These are phyloP conservation scores for Drosophila gunungcola DNA, from an alignment of 1,140 invertebrate species.

Conservation along the genomic window DNA sequence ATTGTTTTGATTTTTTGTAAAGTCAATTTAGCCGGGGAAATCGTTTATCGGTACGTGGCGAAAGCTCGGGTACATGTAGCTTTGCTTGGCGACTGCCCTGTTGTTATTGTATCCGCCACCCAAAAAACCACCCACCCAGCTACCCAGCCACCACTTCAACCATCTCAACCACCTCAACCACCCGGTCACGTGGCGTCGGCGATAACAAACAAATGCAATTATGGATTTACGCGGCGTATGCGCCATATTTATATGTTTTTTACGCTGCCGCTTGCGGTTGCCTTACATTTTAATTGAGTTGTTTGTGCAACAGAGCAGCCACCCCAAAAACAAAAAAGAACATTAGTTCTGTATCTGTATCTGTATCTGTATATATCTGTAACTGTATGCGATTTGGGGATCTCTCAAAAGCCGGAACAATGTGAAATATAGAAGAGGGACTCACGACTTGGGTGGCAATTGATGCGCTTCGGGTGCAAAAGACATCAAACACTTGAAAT, in stretches of 20 bases:
- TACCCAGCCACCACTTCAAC: background rate
- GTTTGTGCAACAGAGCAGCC: constrained; percentile 18
- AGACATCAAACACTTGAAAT: constrained; percentile 80
- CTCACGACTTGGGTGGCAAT: constrained; percentile 32
- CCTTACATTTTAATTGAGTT: constrained; percentile 76
- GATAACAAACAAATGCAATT: constrained; percentile 77
- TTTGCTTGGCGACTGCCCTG: constrained; percentile 1
- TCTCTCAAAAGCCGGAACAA: background rate
- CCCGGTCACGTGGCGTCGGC: constrained; percentile 23
- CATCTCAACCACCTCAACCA: background rate
- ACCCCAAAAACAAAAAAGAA: background rate
- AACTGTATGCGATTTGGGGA: background rate
- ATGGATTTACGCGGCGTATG: constrained; percentile 73
- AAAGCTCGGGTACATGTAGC: constrained; percentile 2
- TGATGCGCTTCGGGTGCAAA: constrained; percentile 75
- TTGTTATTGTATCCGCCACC: constrained; percentile 10
- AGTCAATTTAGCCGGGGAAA: constrained; percentile 8
- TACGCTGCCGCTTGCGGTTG: constrained; percentile 43
- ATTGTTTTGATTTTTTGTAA: background rate
- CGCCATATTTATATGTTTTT: constrained; percentile 62
- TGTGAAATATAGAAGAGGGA: background rate
- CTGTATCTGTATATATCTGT: background rate
- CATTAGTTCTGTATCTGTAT: background rate
- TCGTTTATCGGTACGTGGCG: constrained; percentile 9
- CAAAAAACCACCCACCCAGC: background rate